Conservation (phyloP, 2,888 invertebrate genomes). For the Erebia palarica region DNA sequence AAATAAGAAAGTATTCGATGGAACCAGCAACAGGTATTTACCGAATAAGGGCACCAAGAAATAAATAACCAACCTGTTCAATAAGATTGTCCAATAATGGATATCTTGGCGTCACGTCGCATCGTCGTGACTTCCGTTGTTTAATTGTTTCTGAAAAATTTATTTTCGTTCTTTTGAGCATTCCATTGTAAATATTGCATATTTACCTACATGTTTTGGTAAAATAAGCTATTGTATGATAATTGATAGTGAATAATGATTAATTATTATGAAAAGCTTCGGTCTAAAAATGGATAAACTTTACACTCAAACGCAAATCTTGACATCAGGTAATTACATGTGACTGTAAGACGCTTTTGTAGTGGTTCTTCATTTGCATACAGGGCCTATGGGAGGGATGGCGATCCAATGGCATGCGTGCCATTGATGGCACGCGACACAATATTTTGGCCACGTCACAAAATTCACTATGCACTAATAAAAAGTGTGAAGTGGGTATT, state of each 20-base stretch:
- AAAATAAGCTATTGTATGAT: neutral
- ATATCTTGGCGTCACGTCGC: neutral
- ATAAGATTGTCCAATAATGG: conserved; percentile 12
- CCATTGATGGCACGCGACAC: no score
- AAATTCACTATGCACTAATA: no score
- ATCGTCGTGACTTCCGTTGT: neutral
- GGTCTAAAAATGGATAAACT: neutral
- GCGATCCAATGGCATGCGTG: no score
- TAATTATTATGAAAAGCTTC: neutral
- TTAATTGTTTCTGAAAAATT: neutral
- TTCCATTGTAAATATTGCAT: neutral
- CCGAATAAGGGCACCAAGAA: conserved; percentile 5
- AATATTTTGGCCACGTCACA: no score
- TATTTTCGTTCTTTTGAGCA: neutral
- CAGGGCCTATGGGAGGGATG: neutral
- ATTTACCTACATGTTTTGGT: neutral
- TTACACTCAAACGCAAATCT: neutral
- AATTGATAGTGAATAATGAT: neutral
- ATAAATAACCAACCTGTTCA: conserved; percentile 18
- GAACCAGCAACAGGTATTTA: conserved; percentile 8
- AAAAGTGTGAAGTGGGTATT: no score
- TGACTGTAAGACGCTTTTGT: neutral
- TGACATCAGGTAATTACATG: neutral
- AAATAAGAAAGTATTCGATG: conserved; percentile 5
- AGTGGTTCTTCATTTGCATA: neutral